phyloP scores from a whole-genome alignment of 2,113 vertebrate species.

The Lepus timidus region DNA sequence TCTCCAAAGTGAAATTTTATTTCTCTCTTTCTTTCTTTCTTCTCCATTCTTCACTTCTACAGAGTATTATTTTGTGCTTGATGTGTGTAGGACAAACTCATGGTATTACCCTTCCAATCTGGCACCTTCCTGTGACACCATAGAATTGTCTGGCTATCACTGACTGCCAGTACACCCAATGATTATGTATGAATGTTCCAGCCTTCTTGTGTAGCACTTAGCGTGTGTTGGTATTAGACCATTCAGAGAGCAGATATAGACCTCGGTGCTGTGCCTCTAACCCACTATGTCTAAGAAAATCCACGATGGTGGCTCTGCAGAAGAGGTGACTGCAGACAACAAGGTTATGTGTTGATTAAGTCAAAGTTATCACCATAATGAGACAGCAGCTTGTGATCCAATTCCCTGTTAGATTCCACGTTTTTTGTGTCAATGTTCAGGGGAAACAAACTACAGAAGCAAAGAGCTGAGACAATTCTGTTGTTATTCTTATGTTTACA shows the following conservation, averaged over 20 bases:
- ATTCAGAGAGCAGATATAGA: neutral
- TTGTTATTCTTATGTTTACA: neutral
- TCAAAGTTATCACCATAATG: neutral
- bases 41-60: neutral
- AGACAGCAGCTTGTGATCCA: neutral
- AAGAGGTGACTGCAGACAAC: neutral
- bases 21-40: neutral
- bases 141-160: neutral
- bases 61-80: neutral
- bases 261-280: neutral
- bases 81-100: neutral
- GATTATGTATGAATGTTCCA: neutral
- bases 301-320: neutral
- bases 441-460: neutral
- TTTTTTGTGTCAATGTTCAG: neutral
- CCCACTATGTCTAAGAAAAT: neutral
- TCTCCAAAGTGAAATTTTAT: conserved; percentile 5
- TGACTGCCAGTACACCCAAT: neutral
- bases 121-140: neutral
- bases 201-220: neutral
- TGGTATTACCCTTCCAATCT: neutral
- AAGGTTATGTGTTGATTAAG: neutral
- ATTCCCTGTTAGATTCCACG: too few relatives aligned
- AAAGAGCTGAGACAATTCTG: neutral
- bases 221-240: neutral